Conservation (phyloP, 2,888 invertebrate genomes). For the Lasioglossum morio region DNA sequence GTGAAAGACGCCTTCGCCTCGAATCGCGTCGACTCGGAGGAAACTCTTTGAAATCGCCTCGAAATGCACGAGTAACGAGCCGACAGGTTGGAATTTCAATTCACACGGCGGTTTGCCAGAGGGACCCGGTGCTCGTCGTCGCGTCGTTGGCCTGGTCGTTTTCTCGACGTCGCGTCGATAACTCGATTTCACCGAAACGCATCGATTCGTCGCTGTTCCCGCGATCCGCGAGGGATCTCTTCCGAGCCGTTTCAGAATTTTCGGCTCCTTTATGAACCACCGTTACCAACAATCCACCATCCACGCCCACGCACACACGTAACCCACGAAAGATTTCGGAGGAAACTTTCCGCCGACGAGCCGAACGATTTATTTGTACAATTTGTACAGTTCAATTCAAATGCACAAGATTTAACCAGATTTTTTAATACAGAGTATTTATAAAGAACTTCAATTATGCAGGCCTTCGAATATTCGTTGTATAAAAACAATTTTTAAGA, state of each 20-base stretch:
- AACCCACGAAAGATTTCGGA: background rate
- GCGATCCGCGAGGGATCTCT: slow-evolving; percentile 19
- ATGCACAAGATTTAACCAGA: no score
- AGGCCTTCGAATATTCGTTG: no score
- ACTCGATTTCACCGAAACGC: slow-evolving; percentile 31
- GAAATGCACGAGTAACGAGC: slow-evolving; percentile 34
- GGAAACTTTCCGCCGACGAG: background rate
- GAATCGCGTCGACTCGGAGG: background rate
- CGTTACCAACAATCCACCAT: background rate
- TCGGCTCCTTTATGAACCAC: background rate
- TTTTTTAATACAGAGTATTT: no score
- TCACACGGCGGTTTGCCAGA: slow-evolving; percentile 13
- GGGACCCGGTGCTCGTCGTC: background rate
- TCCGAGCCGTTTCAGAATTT: slow-evolving; percentile 38
- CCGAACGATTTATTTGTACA: background rate
- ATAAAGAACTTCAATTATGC: no score
- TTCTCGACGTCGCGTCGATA: slow-evolving; percentile 4
- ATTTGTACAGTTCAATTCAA: no score
- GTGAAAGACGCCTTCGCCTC: background rate
- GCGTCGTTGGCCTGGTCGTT: background rate
- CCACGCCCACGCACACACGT: background rate
- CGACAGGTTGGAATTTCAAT: slow-evolving; percentile 39
- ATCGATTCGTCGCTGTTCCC: slow-evolving; percentile 33
- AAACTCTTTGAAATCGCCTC: background rate
- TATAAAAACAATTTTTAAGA: background rate